Conservation (phyloP, 53 echinoderm and acorn worm genomes). For the Pentamera pediparva region DNA sequence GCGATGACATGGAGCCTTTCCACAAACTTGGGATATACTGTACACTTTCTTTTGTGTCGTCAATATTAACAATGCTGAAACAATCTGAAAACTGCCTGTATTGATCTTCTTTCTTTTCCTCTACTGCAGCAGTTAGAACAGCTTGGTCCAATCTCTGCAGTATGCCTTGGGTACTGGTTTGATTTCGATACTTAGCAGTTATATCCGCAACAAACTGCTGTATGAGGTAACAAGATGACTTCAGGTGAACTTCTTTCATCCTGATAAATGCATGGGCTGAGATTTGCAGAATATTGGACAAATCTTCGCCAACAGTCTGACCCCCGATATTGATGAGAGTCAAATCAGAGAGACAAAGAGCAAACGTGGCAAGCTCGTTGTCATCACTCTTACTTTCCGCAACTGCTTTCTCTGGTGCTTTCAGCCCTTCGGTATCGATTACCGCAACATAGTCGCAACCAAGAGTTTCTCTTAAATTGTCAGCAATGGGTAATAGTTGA, state of each 20-base stretch:
- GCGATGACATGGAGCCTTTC: constrained; percentile 14
- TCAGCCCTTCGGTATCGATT: constrained; percentile 10
- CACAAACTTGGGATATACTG: constrained; percentile 8
- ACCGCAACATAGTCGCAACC: neutral
- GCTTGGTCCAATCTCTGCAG: constrained; percentile 1
- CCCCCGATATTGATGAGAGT: constrained; percentile 25
- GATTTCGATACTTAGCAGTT: constrained; percentile 2
- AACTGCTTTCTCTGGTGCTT: constrained; percentile 14
- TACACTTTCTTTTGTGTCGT: neutral
- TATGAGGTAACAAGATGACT: constrained; percentile 10
- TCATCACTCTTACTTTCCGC: neutral
- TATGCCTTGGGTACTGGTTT: constrained; percentile 16
- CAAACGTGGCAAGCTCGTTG: constrained; percentile 25
- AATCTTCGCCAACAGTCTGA: constrained; percentile 19
- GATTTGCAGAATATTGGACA: constrained; percentile 12
- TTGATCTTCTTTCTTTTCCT: constrained; percentile 6
- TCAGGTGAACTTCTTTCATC: constrained; percentile 23
- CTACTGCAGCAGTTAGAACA: neutral
- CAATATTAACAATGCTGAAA: constrained; percentile 5
- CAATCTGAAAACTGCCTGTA: constrained; percentile 9
- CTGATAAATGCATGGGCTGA: constrained; percentile 23
- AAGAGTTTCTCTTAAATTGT: neutral
- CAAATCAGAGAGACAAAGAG: constrained; percentile 20
- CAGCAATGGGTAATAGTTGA: constrained; percentile 2
- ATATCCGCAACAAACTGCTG: constrained; percentile 24